A percentile compares a stretch with the other conserved stretches of the same genome.
phyloP scores from a whole-genome alignment of 2,113 vertebrate genomes.

The Grallaria varia region DNA sequence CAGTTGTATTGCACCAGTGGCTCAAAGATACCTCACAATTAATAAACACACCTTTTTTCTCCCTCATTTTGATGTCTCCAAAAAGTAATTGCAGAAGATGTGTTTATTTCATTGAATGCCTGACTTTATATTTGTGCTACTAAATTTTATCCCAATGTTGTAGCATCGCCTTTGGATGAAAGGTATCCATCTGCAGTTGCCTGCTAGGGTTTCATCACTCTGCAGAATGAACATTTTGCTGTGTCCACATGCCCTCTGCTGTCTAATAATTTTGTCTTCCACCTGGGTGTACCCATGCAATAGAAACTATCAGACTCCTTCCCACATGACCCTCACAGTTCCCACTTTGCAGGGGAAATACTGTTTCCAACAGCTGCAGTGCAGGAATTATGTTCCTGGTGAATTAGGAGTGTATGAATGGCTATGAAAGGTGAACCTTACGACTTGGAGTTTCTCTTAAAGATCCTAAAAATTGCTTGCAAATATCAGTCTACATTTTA shows the following conservation, averaged over 20 bases:
- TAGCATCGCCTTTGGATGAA: not conserved
- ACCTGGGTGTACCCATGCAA: not conserved
- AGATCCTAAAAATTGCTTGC: not conserved
- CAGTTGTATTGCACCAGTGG: not conserved
- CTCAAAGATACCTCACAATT: not conserved
- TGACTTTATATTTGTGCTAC: not conserved
- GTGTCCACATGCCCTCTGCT: not conserved
- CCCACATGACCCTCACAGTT: not conserved
- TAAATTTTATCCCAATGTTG: not conserved
- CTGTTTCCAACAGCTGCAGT: not conserved
- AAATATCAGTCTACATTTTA: not conserved
- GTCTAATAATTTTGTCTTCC: not conserved
- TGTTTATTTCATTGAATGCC: not conserved
- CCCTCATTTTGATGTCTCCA: not conserved
- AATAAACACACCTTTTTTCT: not conserved
- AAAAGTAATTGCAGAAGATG: not conserved
- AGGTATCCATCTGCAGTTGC: not conserved
- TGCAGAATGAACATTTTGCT: not conserved
- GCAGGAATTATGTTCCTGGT: not conserved
- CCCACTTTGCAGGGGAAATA: not conserved
- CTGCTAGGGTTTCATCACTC: not conserved
- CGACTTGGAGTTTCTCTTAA: not conserved
- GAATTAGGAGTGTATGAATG: not conserved
- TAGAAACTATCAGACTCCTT: not conserved
- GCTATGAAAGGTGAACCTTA: not conserved